phyloP scores from a whole-genome alignment of 2,113 vertebrate genomes.

The Odontesthes bonariensis region DNA sequence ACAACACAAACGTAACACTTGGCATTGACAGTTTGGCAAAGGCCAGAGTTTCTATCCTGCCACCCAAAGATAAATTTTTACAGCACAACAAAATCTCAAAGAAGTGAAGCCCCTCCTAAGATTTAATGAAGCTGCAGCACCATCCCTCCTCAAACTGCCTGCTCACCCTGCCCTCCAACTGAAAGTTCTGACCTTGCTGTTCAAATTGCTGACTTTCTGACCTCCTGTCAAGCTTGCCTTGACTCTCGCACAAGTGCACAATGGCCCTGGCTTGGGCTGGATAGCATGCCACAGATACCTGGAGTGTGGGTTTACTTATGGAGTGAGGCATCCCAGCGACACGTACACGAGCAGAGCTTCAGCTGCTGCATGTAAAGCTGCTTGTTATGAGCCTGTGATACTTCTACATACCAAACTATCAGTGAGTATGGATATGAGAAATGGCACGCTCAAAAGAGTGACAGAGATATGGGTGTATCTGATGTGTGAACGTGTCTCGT shows the following conservation, averaged over 20 bases:
- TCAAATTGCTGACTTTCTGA: slow-evolving; percentile 50
- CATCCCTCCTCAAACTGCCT: slow-evolving; percentile 12
- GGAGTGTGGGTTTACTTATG: slow-evolving; percentile 70
- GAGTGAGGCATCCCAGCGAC: slow-evolving; percentile 65
- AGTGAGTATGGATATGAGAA: slow-evolving; percentile 55
- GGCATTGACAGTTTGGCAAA: neutral
- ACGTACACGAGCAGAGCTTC: slow-evolving; percentile 53
- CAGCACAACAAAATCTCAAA: slow-evolving; percentile 16
- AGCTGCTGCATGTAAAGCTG: slow-evolving; percentile 70
- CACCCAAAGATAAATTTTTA: slow-evolving; percentile 19
- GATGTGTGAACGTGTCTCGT: slow-evolving; percentile 57
- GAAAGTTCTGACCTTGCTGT: slow-evolving; percentile 62
- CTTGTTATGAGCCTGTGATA: slow-evolving; percentile 61
- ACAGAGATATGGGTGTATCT: slow-evolving; percentile 67
- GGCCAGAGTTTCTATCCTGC: neutral
- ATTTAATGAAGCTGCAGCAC: slow-evolving; percentile 20
- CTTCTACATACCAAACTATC: slow-evolving; percentile 63
- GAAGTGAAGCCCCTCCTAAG: neutral
- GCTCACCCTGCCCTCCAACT: slow-evolving; percentile 27
- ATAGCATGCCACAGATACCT: slow-evolving; percentile 64
- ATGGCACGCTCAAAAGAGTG: slow-evolving; percentile 58
- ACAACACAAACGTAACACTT: slow-evolving; percentile 25
- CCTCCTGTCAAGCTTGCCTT: slow-evolving; percentile 49
- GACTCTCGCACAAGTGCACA: slow-evolving; percentile 70
- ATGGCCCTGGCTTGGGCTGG: slow-evolving; percentile 23